Evolutionary conservation across 2,797 vertebrate species (phyloP), one percentile per base, ranked within the genome.

Genomic region (Psittacula echo): DNA sequence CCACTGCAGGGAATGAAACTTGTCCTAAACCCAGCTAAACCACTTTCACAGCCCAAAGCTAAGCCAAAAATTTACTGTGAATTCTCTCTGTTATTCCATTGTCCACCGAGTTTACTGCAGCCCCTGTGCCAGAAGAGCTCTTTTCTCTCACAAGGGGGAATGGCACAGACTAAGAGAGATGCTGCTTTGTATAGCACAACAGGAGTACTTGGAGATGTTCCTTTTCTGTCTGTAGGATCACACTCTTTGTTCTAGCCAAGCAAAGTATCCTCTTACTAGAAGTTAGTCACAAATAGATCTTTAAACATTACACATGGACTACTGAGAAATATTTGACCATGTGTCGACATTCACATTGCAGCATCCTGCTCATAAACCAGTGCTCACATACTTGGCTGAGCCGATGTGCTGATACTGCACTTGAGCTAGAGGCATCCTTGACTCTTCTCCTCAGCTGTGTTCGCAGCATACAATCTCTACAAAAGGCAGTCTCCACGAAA

Each of bases 291-390:
- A 94, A 92, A 91, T 70, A 37, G 48, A 27, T 76, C 44, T 93
- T 93, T 74, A 89, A 89, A 73, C 44, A 60, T 67, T 37, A 62
- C 24, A 66, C 42, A 54, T 29, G 34, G 60, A 44, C 94, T 89
- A 64, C 91, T 70, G 64, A 79, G 44, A 87, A 95, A 64, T 82
- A 82, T 76, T 76, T 90, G 85, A 70, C 67, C 37, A 29, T 50
- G 74, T 83, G 68, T 80, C 1, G 0, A 70, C 13, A 26, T 32
- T 89, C 60, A 82, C 41, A 9, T 41, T 79, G 60, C 23, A 89
- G 44, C 37, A 64, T 58, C 64, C 71, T 89, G 24, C 26, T 92
- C 41, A 3, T 67, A 15, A 24, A 37, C 64, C 41, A 84, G 5
- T 20, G 34, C 60, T 87, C 1, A 6, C 27, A 62, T n/a, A 60